These are phyloP conservation scores for Coryphaenoides rupestris DNA, from an alignment of 2,113 vertebrate genomes.

Conservation along the genomic window DNA sequence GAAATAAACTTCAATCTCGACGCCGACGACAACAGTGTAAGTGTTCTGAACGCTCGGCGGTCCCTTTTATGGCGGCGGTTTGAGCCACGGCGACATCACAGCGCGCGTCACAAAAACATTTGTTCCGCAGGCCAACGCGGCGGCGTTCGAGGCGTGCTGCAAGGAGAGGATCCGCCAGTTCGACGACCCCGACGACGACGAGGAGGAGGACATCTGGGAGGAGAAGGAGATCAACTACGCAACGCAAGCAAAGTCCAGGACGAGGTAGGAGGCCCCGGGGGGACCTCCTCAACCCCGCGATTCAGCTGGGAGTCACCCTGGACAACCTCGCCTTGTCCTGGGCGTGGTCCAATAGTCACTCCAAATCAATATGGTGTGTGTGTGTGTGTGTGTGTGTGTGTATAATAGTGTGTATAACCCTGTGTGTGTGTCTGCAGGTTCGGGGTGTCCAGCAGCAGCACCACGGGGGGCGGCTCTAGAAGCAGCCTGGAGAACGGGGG, in stretches of 20 bases:
- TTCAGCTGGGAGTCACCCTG: no score
- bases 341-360: no score
- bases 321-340: no score
- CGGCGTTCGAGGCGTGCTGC: constrained; percentile 93
- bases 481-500: constrained; percentile 77
- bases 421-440: constrained; percentile 69
- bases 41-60: constrained; percentile 48
- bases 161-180: constrained; percentile 91
- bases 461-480: constrained; percentile 76
- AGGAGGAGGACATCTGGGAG: constrained; percentile 97
- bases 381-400: no score
- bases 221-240: constrained; percentile 87
- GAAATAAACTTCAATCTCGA: constrained; percentile 94
- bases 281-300: background rate
- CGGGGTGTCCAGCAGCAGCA: constrained; percentile 75
- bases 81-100: no score
- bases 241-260: constrained; percentile 84
- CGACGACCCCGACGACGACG: constrained; percentile 87
- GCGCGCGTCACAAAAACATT: no score
- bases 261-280: constrained; percentile 70
- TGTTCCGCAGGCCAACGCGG: constrained; percentile 78
- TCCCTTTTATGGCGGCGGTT: no score
- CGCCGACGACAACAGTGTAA: constrained; percentile 91
- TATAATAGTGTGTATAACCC: no score
- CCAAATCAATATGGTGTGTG: no score